These are phyloP conservation scores for Tangara arthus DNA, from an alignment of 2,797 vertebrate species.

Conservation along the genomic window DNA sequence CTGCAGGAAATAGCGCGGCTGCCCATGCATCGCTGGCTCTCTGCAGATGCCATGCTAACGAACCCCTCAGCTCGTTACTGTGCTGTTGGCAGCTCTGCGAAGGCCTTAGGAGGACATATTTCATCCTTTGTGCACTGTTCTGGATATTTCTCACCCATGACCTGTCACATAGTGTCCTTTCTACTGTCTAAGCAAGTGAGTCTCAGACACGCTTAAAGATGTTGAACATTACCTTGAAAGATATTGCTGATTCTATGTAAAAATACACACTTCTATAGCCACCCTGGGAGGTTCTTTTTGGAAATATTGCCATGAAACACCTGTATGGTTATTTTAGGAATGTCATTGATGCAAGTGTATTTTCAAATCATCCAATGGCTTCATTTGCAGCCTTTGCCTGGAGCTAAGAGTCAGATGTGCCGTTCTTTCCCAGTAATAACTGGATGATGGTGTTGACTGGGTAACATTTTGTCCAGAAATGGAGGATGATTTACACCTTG, in stretches of 20 bases:
- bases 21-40: fast-evolving
- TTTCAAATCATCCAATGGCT: not conserved
- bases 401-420: not conserved
- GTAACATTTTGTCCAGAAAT: not conserved
- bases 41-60: not conserved
- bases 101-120: not conserved
- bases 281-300: not conserved
- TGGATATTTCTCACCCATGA: not conserved
- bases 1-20: not conserved
- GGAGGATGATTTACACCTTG: not conserved
- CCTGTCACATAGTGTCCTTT: not conserved
- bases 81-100: not conserved
- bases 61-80: not conserved
- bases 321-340: not conserved
- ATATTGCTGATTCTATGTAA: not conserved
- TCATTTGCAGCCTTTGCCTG: not conserved
- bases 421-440: not conserved
- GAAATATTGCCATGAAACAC: not conserved
- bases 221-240: not conserved
- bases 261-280: not conserved
- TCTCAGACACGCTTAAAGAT: not conserved
- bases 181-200: not conserved
- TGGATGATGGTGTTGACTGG: not conserved
- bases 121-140: not conserved
- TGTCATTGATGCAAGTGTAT: not conserved